Evolutionary conservation across 2,797 vertebrate genomes (phyloP).

Genomic region (Channallabes apus): DNA sequence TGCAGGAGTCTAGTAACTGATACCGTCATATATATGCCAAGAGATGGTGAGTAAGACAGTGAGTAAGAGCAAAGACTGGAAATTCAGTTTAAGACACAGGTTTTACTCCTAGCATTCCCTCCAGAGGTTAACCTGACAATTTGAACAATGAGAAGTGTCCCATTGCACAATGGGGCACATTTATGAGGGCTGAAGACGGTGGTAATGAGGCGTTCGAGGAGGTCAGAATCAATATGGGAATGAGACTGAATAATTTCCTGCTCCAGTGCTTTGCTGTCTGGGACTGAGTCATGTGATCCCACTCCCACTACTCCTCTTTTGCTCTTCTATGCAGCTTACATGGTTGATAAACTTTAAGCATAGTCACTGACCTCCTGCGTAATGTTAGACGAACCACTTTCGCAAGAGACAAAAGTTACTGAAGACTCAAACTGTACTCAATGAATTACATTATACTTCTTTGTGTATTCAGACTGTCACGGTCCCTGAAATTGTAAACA

Average conservation of each 20-base stretch:
- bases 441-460: background rate
- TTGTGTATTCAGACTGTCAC: background rate
- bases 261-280: slow-evolving; percentile 68
- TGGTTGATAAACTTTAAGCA: slow-evolving; percentile 22
- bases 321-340: slow-evolving; percentile 13
- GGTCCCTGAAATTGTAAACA: background rate
- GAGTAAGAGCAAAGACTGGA: background rate
- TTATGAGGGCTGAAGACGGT: slow-evolving; percentile 62
- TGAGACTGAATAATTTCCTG: slow-evolving; percentile 69
- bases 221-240: slow-evolving; percentile 74
- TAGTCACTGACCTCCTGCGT: background rate
- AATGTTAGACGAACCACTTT: background rate
- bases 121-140: slow-evolving; percentile 58
- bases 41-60: background rate
- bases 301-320: slow-evolving; percentile 62
- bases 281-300: slow-evolving; percentile 50
- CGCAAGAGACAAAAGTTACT: background rate
- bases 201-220: slow-evolving; percentile 72
- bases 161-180: slow-evolving; percentile 63
- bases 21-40: background rate
- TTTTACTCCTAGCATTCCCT: slow-evolving; percentile 33
- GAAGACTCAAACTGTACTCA: background rate
- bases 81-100: slow-evolving; percentile 51
- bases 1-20: slow-evolving; percentile 2
- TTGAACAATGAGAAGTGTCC: slow-evolving; percentile 65